Evolutionary conservation across 2,888 invertebrate genomes (phyloP).

Genomic region (Diplazon laetatorius): DNA sequence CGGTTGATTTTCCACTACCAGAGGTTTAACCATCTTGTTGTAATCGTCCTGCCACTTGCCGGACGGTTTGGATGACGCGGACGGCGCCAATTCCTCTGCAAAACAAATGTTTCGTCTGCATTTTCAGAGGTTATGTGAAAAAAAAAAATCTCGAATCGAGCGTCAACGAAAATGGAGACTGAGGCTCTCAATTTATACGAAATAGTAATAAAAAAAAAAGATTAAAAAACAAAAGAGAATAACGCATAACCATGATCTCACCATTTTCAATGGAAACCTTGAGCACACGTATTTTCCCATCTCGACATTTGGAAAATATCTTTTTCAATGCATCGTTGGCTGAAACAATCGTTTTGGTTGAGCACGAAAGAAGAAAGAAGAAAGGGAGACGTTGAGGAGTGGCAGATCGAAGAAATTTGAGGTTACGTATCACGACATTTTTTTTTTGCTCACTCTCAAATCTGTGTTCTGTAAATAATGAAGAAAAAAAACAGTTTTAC

Average conservation of each 20-base stretch:
- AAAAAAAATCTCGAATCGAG: too few relatives aligned
- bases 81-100: conserved; percentile 90
- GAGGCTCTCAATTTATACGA: too few relatives aligned
- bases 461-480: too few relatives aligned
- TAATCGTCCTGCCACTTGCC: conserved; percentile 94
- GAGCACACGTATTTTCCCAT: conserved; percentile 90
- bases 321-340: conserved; percentile 92
- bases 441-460: too few relatives aligned
- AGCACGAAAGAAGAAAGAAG: conserved; percentile 19
- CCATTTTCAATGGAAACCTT: conserved; percentile 95
- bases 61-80: conserved; percentile 87
- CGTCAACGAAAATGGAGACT: too few relatives aligned
- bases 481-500: conserved; percentile 80
- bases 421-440: conserved; percentile 44
- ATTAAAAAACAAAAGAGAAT: conserved; percentile 33
- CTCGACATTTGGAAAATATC: conserved; percentile 92
- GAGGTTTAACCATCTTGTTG: conserved; percentile 88
- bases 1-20: conserved; percentile 91
- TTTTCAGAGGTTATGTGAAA: too few relatives aligned
- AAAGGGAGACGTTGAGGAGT: conserved; percentile 57
- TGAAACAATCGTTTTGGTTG: conserved; percentile 82
- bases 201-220: neutral
- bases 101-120: conserved; percentile 56
- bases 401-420: conserved; percentile 52
- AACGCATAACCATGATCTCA: conserved; percentile 80